phyloP scores from a whole-genome alignment of 2,888 invertebrate genomes.

The Leptopilina myrica region DNA sequence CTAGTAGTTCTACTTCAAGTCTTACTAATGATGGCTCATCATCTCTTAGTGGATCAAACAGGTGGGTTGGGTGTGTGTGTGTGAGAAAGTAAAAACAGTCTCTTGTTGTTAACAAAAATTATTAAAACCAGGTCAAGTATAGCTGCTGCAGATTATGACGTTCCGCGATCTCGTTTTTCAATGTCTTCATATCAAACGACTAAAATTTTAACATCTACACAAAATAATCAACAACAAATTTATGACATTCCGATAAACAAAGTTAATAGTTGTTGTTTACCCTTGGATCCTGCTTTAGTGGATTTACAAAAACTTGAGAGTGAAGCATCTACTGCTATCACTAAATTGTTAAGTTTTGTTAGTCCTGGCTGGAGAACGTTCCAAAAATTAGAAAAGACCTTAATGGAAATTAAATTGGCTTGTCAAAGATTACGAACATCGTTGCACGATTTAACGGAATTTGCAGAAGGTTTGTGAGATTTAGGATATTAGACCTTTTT shows the following conservation, averaged over 20 bases:
- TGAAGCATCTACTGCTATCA: constrained; percentile 90
- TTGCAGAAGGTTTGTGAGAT: constrained; percentile 83
- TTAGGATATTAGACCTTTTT: background rate
- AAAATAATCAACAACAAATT: constrained; percentile 70
- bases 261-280: constrained; percentile 78
- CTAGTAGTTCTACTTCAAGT: constrained; percentile 84
- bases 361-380: constrained; percentile 89
- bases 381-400: constrained; percentile 86
- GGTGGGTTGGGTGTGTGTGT: constrained; percentile 66
- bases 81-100: no score
- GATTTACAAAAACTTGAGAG: constrained; percentile 85
- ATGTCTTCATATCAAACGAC: constrained; percentile 68
- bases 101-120: background rate
- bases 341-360: constrained; percentile 87
- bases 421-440: constrained; percentile 87
- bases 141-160: constrained; percentile 84
- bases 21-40: constrained; percentile 79
- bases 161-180: constrained; percentile 79
- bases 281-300: constrained; percentile 86
- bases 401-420: constrained; percentile 90
- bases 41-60: constrained; percentile 78
- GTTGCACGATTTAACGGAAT: constrained; percentile 91
- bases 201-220: constrained; percentile 65
- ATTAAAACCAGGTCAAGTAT: constrained; percentile 74
- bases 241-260: constrained; percentile 83